Evolutionary conservation across 2,797 vertebrate genomes (phyloP).

Genomic region (Falco berigora): DNA sequence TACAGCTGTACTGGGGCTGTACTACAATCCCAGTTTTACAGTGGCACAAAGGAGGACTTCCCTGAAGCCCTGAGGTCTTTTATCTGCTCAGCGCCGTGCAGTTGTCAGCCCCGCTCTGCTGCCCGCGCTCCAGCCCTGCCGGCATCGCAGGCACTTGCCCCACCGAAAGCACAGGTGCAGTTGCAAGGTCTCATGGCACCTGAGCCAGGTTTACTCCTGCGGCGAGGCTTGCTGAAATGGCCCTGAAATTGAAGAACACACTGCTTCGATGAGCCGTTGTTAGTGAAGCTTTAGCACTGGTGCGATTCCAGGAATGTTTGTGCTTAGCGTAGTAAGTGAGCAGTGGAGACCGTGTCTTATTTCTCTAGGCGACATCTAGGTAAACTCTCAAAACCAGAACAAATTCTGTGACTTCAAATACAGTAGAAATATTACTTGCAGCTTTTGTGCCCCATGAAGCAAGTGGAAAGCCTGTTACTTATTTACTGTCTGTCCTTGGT

Average conservation of each 20-base stretch:
- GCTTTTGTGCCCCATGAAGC: neutral
- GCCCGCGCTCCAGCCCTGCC: neutral
- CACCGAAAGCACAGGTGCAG: fast-evolving
- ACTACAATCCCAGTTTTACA: fast-evolving
- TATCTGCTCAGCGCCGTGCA: fast-evolving
- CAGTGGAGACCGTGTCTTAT: neutral
- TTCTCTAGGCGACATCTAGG: neutral
- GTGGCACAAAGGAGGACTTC: too few species aligned
- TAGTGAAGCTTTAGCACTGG: neutral
- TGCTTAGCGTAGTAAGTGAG: neutral
- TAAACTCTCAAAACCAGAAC: neutral
- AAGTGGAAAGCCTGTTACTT: neutral
- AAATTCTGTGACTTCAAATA: neutral
- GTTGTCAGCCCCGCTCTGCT: neutral
- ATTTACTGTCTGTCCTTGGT: neutral
- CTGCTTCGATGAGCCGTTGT: neutral
- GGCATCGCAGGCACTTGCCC: fast-evolving
- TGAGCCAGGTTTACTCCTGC: neutral
- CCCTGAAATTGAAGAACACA: fast-evolving
- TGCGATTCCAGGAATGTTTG: neutral
- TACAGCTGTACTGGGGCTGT: too few species aligned
- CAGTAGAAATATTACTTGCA: neutral
- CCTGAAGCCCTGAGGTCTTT: neutral
- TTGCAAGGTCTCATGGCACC: neutral
- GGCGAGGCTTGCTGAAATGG: neutral